Percentiles rank a stretch among this genome's conserved stretches.
Conservation (phyloP, 2,797 vertebrate genomes). For the Acanthurus leucopareius region DNA sequence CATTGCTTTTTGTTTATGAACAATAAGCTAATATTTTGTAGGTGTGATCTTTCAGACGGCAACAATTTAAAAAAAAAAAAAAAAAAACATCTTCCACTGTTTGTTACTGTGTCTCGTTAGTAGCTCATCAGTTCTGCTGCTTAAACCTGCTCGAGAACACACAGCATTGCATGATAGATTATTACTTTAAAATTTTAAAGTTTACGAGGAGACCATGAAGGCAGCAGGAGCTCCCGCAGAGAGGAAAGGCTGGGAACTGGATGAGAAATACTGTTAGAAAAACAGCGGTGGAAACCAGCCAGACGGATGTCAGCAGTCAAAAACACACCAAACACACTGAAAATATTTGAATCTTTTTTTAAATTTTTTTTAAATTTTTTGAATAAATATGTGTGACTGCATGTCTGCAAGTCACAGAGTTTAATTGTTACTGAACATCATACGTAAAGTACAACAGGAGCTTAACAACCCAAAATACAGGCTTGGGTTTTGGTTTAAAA, state of each 20-base stretch:
- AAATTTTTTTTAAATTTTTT: too few species aligned
- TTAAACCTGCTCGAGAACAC: neutral
- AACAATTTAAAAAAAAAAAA: neutral
- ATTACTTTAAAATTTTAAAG: fast-evolving
- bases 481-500: neutral
- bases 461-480: neutral
- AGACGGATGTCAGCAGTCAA: neutral
- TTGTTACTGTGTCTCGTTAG: neutral
- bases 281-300: neutral
- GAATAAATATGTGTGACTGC: neutral
- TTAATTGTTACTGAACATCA: too few species aligned
- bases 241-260: constrained; percentile 5
- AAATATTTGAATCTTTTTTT: neutral
- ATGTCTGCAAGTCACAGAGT: neutral
- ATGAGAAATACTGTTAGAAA: constrained; percentile 10
- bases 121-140: neutral
- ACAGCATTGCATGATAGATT: neutral
- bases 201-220: constrained; percentile 24
- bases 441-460: too few species aligned
- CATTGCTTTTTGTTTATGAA: neutral
- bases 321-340: neutral
- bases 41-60: neutral
- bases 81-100: too few species aligned
- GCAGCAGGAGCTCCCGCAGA: constrained; percentile 39
- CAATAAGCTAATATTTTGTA: neutral